Percentiles rank a stretch among this genome's conserved stretches.
Evolutionary conservation across 2,888 invertebrate species (phyloP).

Genomic region (Drosophila paramelanica): DNA sequence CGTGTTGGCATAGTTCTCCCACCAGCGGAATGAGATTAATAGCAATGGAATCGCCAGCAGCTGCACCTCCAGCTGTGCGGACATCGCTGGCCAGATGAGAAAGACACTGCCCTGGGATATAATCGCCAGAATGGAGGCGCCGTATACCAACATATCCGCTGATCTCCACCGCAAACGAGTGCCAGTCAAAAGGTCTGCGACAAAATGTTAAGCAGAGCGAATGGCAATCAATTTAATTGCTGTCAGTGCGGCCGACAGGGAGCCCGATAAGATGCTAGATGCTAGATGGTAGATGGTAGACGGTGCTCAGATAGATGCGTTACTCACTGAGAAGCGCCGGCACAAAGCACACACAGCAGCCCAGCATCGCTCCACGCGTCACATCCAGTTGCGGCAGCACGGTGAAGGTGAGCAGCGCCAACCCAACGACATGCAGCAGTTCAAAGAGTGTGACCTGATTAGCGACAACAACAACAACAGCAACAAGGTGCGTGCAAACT

Average conservation of each 20-base stretch:
- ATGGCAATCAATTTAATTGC: conserved; percentile 78
- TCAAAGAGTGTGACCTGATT: conserved; percentile 89
- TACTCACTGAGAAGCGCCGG: conserved; percentile 90
- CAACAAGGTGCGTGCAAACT: conserved; percentile 27
- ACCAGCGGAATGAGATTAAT: conserved; percentile 92
- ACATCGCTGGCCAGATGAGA: conserved; percentile 89
- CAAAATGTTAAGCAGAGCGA: conserved; percentile 31
- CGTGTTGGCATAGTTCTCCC: conserved; percentile 91
- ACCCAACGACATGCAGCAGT: conserved; percentile 91
- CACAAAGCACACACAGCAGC: conserved; percentile 92
- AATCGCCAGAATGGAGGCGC: conserved; percentile 85
- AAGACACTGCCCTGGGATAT: conserved; percentile 89
- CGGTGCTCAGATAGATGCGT: conserved; percentile 1
- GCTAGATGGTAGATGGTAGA: conserved; percentile 9
- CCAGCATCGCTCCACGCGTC: conserved; percentile 92
- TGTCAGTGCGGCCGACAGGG: conserved; percentile 40
- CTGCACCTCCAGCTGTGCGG: conserved; percentile 86
- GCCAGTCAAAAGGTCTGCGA: conserved; percentile 76
- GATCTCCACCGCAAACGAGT: conserved; percentile 74
- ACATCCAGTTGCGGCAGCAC: conserved; percentile 93
- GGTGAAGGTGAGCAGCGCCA: conserved; percentile 90
- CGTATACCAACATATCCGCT: conserved; percentile 57
- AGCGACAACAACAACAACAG: conserved; percentile 17
- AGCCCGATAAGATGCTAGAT: conserved; percentile 57
- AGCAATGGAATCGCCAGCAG: conserved; percentile 87